Conservation (phyloP, 2,888 invertebrate genomes). For the Ptilodon capucinus region DNA sequence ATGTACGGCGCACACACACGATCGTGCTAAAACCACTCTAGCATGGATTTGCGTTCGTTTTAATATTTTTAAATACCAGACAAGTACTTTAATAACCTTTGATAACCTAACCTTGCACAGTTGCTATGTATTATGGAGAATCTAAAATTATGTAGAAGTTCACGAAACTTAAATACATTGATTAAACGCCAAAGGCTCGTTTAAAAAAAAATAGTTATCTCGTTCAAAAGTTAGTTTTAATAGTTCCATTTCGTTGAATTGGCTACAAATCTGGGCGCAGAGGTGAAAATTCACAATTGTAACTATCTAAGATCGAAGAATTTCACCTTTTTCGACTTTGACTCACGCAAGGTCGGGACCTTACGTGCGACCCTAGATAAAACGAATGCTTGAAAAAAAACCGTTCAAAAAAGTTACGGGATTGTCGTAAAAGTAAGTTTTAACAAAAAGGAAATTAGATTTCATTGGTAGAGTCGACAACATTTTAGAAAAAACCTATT, state of each 20-base stretch:
- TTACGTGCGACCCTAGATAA: constrained; percentile 19
- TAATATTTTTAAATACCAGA: too few species aligned
- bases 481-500: too few species aligned
- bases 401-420: constrained; percentile 1
- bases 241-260: constrained; percentile 6
- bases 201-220: neutral
- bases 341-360: constrained; percentile 18
- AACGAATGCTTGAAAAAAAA: constrained; percentile 7
- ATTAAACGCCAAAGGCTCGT: too few species aligned
- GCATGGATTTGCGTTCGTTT: too few species aligned
- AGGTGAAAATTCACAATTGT: neutral
- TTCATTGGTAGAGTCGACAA: neutral
- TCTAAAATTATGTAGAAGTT: too few species aligned
- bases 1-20: too few species aligned
- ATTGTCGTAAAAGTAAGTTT: neutral
- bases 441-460: neutral
- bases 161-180: neutral
- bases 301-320: constrained; percentile 6
- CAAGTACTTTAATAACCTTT: too few species aligned
- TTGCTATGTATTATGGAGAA: too few species aligned
- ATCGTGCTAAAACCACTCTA: too few species aligned
- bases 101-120: too few species aligned
- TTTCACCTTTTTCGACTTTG: constrained; percentile 24
- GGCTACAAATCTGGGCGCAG: constrained; percentile 1
- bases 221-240: constrained; percentile 5